Evolutionary conservation across 2,797 vertebrate genomes (phyloP), one percentile per base, ranked within the genome.

Genomic region (Falco naumanni): DNA sequence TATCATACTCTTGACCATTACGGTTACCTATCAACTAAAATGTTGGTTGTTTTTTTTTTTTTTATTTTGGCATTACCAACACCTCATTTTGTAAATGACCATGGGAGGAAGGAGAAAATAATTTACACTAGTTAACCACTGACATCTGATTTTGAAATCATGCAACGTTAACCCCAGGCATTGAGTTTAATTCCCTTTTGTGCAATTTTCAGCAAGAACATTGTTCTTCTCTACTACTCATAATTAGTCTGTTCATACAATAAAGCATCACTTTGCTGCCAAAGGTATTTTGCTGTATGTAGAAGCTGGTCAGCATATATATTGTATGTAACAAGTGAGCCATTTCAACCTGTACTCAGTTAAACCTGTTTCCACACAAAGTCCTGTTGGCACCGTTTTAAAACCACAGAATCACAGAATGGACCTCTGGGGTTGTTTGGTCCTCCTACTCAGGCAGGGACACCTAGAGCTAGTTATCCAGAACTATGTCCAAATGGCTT

Each of bases 1-100:
- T 95, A 12, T 82, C 89, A 47, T 86, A 59, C 74, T 56, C 48
- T 93, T 96, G 90, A 94, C 84, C 68, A 87, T 93, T 94, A 64
- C 34, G 64, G 76, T 43, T 89, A 84, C 47, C 81, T 87, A 54
- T 93, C 74, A 89, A 15, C 37, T 84, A 65, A 74, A 94, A 90
- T 56, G 33, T 41, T 37, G 37, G 10, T 37, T 37, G 37, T n/a
- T n/a, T n/a, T n/a, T 37, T 37, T 83, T 89, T 88, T 93, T 93
- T 91, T 28, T 10, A 69, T 80, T 66, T 87, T 95, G 69, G 22
- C 56, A 88, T 63, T 89, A 41, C 37, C 66, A 78, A 78, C 64
- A 91, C 34, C 18, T 37, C 41, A 60, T 87, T 95, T 75, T 78
- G 31, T 71, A 77, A 65, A 34, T 82, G 78, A 54, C 47, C 57